phyloP scores from a whole-genome alignment of 2,888 invertebrate genomes.

The Caenorhabditis auriculariae region DNA sequence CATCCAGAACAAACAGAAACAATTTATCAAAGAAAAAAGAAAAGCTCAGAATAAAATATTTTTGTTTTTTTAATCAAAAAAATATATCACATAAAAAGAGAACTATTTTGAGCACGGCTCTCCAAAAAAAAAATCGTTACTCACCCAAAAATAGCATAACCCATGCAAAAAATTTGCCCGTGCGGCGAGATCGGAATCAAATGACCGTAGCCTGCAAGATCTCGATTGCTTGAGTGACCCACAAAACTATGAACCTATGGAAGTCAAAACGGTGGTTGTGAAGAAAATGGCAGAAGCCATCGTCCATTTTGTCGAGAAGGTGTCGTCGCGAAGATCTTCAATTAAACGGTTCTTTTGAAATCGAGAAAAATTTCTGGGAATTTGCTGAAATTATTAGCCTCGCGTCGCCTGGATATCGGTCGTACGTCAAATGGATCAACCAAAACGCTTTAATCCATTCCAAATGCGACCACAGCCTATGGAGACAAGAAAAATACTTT shows the following conservation, averaged over 20 bases:
- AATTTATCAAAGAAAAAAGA: not conserved
- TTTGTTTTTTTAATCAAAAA: too few relatives aligned
- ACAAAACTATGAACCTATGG: constrained; percentile 44
- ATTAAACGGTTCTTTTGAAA: constrained; percentile 1
- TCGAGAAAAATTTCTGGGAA: not conserved
- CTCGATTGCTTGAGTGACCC: too few relatives aligned
- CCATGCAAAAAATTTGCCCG: constrained; percentile 60
- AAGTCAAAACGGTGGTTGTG: constrained; percentile 54
- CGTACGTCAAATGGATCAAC: too few relatives aligned
- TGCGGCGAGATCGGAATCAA: constrained; percentile 55
- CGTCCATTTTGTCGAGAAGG: constrained; percentile 48
- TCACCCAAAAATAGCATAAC: constrained; percentile 57
- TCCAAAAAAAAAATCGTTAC: constrained; percentile 3
- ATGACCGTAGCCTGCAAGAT: constrained; percentile 55
- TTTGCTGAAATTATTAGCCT: too few relatives aligned
- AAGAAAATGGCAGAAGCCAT: constrained; percentile 57
- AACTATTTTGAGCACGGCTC: not conserved
- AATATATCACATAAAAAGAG: too few relatives aligned
- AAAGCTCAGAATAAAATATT: too few relatives aligned
- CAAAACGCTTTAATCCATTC: too few relatives aligned
- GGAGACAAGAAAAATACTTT: too few relatives aligned
- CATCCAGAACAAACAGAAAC: too few relatives aligned
- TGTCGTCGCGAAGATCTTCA: constrained; percentile 11
- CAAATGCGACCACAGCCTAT: too few relatives aligned
- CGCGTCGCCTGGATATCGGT: too few relatives aligned